Percentiles rank a stretch among this genome's conserved stretches.
phyloP scores from a whole-genome alignment of 2,113 vertebrate species.

The Anolis carolinensis region DNA sequence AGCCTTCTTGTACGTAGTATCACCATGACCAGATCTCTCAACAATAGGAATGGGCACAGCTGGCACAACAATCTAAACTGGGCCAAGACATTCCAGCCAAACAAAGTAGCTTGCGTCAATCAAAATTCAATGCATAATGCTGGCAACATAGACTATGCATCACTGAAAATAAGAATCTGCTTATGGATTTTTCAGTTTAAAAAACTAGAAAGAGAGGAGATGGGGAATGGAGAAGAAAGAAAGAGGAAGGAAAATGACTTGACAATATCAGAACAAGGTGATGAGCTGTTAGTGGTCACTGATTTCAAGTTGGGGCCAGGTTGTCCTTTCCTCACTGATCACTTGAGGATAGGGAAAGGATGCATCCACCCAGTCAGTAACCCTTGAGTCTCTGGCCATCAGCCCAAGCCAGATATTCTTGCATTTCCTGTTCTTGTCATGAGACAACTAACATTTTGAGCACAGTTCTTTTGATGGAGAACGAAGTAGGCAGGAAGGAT shows the following conservation, averaged over 20 bases:
- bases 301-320: neutral
- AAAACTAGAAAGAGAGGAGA: neutral
- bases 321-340: neutral
- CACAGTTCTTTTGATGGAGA: neutral
- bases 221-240: neutral
- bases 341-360: no score
- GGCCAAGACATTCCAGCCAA: neutral
- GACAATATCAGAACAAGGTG: neutral
- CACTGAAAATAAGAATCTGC: neutral
- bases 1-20: neutral
- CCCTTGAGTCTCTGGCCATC: neutral
- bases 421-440: neutral
- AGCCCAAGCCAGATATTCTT: neutral
- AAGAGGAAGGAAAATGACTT: neutral
- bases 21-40: neutral
- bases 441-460: neutral
- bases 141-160: neutral
- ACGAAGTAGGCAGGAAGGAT: neutral
- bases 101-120: neutral
- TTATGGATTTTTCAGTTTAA: neutral
- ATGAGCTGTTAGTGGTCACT: neutral
- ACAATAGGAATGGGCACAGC: neutral
- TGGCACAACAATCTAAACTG: neutral
- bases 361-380: neutral
- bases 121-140: neutral